These are phyloP conservation scores for Choristoneura fumiferana DNA, from an alignment of 1,140 invertebrate species.

Conservation along the genomic window DNA sequence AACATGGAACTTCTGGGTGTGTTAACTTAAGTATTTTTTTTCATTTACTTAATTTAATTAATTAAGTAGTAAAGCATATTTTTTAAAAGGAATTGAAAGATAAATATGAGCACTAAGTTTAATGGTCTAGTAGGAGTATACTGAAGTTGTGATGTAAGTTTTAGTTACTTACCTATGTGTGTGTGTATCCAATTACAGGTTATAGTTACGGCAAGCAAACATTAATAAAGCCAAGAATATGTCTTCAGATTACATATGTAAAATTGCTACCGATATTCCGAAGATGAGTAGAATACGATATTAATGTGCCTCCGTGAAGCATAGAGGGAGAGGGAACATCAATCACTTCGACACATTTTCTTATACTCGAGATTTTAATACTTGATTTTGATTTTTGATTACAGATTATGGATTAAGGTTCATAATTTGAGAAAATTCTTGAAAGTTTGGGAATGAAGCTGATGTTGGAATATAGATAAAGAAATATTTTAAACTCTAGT, in stretches of 20 bases:
- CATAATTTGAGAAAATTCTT: too few relatives aligned
- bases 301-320: slow-evolving; percentile 21
- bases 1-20: background rate
- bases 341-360: slow-evolving; percentile 44
- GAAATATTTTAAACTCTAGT: too few relatives aligned
- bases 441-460: background rate
- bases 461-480: too few relatives aligned
- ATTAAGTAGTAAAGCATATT: too few relatives aligned
- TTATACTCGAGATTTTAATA: slow-evolving; percentile 7
- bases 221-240: slow-evolving; percentile 9
- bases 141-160: too few relatives aligned
- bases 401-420: background rate
- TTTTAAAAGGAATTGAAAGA: too few relatives aligned
- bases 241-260: slow-evolving; percentile 17
- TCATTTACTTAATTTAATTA: too few relatives aligned
- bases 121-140: too few relatives aligned
- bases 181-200: background rate
- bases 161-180: background rate
- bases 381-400: slow-evolving; percentile 5
- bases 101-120: too few relatives aligned
- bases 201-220: too few relatives aligned
- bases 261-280: slow-evolving; percentile 10
- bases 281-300: slow-evolving; percentile 20
- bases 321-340: slow-evolving; percentile 29
- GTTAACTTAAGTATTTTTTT: too few relatives aligned